phyloP scores from a whole-genome alignment of 2,888 invertebrate genomes.

The Cryptosula pallasiana region DNA sequence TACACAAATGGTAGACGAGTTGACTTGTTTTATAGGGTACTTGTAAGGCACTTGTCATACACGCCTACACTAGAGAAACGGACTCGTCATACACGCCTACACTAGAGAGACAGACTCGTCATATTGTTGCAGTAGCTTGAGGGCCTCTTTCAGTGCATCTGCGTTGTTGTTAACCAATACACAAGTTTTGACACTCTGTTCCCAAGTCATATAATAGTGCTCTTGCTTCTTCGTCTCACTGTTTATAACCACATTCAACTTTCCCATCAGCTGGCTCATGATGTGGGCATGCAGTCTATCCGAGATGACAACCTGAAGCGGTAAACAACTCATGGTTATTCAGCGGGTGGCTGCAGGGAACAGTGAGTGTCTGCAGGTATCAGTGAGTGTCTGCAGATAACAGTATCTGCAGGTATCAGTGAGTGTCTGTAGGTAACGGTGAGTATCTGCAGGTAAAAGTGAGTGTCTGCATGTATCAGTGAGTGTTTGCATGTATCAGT shows the following conservation, averaged over 20 bases:
- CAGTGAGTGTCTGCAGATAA: no score
- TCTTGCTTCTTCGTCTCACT: constrained; percentile 23
- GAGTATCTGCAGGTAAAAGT: no score
- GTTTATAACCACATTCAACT: constrained; percentile 23
- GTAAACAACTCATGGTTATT: neutral
- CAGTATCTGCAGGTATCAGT: no score
- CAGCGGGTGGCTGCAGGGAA: no score
- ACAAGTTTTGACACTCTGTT: constrained; percentile 14
- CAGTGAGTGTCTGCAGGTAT: no score
- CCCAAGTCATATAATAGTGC: constrained; percentile 25
- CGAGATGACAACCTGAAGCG: constrained; percentile 23
- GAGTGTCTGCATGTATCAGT: no score
- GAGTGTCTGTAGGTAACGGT: no score
- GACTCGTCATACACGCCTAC: no score
- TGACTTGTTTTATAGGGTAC: no score
- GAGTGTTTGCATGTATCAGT: no score
- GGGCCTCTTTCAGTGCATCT: constrained; percentile 18
- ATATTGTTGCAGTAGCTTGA: constrained; percentile 10
- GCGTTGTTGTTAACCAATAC: constrained; percentile 20
- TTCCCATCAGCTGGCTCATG: constrained; percentile 25
- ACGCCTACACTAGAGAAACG: constrained; percentile 13
- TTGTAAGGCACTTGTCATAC: no score
- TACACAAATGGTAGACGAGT: no score
- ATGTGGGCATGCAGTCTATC: constrained; percentile 26
- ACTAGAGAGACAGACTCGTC: constrained; percentile 1